Evolutionary conservation across 2,888 invertebrate species (phyloP).

Genomic region (Philopedon plagiatum): DNA sequence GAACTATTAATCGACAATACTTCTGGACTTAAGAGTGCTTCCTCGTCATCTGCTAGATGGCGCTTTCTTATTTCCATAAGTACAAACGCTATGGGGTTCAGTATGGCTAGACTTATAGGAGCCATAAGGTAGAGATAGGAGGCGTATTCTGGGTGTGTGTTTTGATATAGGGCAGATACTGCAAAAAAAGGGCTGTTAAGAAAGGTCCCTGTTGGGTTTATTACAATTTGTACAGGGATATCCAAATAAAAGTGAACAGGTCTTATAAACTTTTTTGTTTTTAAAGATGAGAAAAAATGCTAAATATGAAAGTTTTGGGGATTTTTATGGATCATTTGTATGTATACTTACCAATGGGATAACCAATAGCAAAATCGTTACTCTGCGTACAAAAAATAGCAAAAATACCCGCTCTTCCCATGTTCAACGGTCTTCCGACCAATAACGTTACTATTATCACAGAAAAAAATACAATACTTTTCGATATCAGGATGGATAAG

Average conservation of each 20-base stretch:
- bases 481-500: slow-evolving; percentile 87
- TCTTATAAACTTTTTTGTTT: no score
- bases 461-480: slow-evolving; percentile 86
- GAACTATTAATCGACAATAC: slow-evolving; percentile 53
- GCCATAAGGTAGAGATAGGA: slow-evolving; percentile 94
- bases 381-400: slow-evolving; percentile 97
- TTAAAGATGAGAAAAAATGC: no score
- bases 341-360: slow-evolving; percentile 87
- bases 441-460: slow-evolving; percentile 85
- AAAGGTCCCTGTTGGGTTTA: not conserved
- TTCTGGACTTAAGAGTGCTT: slow-evolving; percentile 57
- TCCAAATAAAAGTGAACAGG: no score
- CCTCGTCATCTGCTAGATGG: slow-evolving; percentile 63
- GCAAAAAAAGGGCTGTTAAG: slow-evolving; percentile 58
- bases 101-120: slow-evolving; percentile 91
- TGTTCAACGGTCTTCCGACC: slow-evolving; percentile 84
- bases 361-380: slow-evolving; percentile 97
- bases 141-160: slow-evolving; percentile 90
- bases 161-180: slow-evolving; percentile 89
- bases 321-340: no score
- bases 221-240: not conserved
- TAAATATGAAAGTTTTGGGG: no score
- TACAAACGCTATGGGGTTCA: slow-evolving; percentile 93
- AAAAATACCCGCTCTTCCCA: slow-evolving; percentile 90
- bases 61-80: slow-evolving; percentile 83